These are phyloP conservation scores for Stomatorhinus walkeri DNA, from an alignment of 2,797 vertebrate species.

Conservation along the genomic window DNA sequence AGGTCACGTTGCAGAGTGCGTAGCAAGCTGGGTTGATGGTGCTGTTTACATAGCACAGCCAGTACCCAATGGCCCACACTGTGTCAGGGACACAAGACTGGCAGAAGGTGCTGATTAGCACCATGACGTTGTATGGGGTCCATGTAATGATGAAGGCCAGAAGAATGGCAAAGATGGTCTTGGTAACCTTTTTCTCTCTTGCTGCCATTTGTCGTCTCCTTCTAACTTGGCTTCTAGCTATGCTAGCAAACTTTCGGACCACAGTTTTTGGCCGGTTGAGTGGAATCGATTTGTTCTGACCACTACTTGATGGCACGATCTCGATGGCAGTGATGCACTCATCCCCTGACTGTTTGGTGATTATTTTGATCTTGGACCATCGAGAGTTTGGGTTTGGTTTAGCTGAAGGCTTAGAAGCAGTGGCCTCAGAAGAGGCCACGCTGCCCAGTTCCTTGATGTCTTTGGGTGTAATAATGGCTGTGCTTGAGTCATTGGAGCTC, in stretches of 20 bases:
- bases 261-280: conserved; percentile 77
- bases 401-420: conserved; percentile 18
- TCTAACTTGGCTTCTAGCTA: conserved; percentile 90
- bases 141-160: conserved; percentile 96
- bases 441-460: conserved; percentile 72
- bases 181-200: conserved; percentile 93
- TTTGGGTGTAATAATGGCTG: conserved; percentile 78
- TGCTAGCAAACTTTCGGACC: conserved; percentile 94
- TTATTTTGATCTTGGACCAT: conserved; percentile 98
- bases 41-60: conserved; percentile 98
- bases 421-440: conserved; percentile 57
- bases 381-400: conserved; percentile 66
- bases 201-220: conserved; percentile 97
- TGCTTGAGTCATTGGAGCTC: conserved; percentile 92
- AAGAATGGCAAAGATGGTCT: conserved; percentile 96
- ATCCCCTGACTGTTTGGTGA: conserved; percentile 86
- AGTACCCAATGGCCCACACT: conserved; percentile 93
- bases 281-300: conserved; percentile 69
- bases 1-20: conserved; percentile 95
- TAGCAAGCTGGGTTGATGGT: conserved; percentile 98
- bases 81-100: conserved; percentile 88
- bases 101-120: conserved; percentile 95
- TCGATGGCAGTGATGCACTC: conserved; percentile 95
- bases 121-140: conserved; percentile 98
- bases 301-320: conserved; percentile 78